These are phyloP conservation scores for Pocota personata DNA, from an alignment of 2,888 invertebrate species.

Conservation along the genomic window DNA sequence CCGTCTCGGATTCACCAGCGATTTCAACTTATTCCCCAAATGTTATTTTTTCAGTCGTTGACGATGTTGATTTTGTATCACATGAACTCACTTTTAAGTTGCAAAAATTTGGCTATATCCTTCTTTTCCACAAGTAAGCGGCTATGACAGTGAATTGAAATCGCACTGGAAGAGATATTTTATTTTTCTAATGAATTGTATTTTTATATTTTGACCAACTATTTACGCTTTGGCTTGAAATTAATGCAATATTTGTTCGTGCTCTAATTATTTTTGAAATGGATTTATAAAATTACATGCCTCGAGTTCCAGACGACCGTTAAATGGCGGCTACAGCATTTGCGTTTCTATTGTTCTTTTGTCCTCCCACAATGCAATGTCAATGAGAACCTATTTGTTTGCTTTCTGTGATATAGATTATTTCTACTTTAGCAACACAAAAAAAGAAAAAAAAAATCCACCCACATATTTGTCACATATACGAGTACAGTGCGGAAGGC, in stretches of 20 bases:
- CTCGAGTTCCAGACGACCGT: not conserved
- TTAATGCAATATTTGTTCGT: not conserved
- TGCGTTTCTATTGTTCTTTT: not conserved
- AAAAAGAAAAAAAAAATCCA: not conserved
- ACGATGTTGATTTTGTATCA: too few relatives aligned
- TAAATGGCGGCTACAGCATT: not conserved
- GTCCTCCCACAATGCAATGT: not conserved
- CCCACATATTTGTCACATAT: not conserved
- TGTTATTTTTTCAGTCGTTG: too few relatives aligned
- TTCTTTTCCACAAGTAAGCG: too few relatives aligned
- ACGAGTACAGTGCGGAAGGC: not conserved
- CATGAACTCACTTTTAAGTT: too few relatives aligned
- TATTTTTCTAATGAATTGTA: not conserved
- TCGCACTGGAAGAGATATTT: too few relatives aligned
- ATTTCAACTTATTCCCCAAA: too few relatives aligned
- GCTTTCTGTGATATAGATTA: not conserved
- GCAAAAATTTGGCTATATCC: too few relatives aligned
- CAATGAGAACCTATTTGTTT: slow-evolving; percentile 1
- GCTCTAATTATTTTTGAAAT: not conserved
- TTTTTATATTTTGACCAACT: not conserved
- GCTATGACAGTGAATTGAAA: too few relatives aligned
- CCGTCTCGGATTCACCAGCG: too few relatives aligned
- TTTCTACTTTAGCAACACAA: not conserved
- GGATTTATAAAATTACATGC: not conserved
- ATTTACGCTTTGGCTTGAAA: not conserved